Percentiles rank a stretch among this genome's conserved stretches.
phyloP scores from a whole-genome alignment of 2,888 invertebrate species.

The Lypha dubia region DNA sequence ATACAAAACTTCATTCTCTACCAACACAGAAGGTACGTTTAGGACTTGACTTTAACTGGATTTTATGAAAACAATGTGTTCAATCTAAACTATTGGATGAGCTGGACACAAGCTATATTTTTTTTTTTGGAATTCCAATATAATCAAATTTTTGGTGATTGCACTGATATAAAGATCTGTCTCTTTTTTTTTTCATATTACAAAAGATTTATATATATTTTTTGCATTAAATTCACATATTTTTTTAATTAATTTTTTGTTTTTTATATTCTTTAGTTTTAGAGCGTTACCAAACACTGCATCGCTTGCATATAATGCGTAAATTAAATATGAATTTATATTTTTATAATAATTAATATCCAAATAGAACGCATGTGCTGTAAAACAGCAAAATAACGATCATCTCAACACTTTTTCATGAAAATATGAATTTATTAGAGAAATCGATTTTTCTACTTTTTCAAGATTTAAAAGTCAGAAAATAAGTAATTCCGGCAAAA shows the following conservation, averaged over 20 bases:
- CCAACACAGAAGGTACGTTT: too few species aligned
- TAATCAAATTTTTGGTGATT: too few species aligned
- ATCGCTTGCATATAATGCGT: constrained; percentile 41
- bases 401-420: constrained; percentile 8
- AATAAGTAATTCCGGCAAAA: too few species aligned
- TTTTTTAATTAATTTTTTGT: constrained; percentile 11
- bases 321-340: constrained; percentile 24
- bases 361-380: constrained; percentile 63
- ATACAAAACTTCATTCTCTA: too few species aligned
- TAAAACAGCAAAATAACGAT: background rate
- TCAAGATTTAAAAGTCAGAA: too few species aligned
- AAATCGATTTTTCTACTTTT: too few species aligned
- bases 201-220: background rate
- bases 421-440: too few species aligned
- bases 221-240: background rate
- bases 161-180: background rate
- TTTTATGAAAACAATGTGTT: too few species aligned
- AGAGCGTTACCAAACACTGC: constrained; percentile 19
- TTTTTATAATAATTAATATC: constrained; percentile 62
- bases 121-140: too few species aligned
- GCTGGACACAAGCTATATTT: too few species aligned
- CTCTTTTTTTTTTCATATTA: background rate
- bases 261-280: background rate
- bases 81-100: too few species aligned
- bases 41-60: too few species aligned